These are phyloP conservation scores for Gila orcuttii DNA, from an alignment of 2,113 vertebrate species.

Conservation along the genomic window DNA sequence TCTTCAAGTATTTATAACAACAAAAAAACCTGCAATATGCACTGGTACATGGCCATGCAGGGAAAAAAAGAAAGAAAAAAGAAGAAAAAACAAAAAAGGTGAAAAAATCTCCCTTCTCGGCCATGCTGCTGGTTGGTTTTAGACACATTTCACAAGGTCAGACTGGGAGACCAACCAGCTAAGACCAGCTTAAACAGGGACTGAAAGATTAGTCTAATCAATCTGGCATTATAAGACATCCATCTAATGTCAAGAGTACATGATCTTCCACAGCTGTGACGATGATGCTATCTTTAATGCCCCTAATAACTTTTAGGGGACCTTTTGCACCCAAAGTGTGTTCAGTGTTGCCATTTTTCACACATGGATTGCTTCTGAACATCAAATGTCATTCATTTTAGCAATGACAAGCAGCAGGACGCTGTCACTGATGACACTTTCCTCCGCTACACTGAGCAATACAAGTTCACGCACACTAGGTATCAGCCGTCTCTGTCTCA, in stretches of 20 bases:
- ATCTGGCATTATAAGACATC: neutral
- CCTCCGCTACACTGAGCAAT: neutral
- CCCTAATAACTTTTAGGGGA: neutral
- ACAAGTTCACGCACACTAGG: neutral
- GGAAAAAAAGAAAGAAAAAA: too few relatives aligned
- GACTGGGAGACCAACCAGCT: too few relatives aligned
- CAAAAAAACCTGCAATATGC: neutral
- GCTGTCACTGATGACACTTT: neutral
- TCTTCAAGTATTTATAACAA: neutral
- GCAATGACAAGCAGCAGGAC: neutral
- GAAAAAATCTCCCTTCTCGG: too few relatives aligned
- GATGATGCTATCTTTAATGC: neutral
- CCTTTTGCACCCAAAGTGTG: neutral
- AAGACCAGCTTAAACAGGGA: neutral
- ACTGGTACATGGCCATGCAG: too few relatives aligned
- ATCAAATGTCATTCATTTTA: neutral
- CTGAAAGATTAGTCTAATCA: neutral
- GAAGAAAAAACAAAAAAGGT: neutral
- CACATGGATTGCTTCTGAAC: neutral
- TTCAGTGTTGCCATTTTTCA: neutral
- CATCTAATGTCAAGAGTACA: neutral
- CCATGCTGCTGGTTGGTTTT: too few relatives aligned
- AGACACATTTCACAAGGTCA: too few relatives aligned
- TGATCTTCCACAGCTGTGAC: neutral
- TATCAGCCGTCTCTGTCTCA: neutral